Base-by-base conservation (phyloP, 1,140 invertebrate genomes). In the Microplitis mediator region DNA sequence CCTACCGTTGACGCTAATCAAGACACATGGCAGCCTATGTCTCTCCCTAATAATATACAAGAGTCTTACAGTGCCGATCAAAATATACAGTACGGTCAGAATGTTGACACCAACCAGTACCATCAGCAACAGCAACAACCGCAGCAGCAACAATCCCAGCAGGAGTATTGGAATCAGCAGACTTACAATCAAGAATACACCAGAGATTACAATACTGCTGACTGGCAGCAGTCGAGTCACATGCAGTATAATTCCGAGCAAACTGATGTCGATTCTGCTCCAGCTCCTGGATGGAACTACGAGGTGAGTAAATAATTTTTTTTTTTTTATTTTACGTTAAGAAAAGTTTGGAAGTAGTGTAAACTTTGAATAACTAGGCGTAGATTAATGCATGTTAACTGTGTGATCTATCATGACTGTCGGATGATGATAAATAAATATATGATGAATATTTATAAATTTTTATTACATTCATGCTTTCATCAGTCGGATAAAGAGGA, bases 401-500 rank as follows among this genome's bases (percentile, higher is more conserved):
- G 35, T 32, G 31, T 63, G 35, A n/a, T 63, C 31, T n/a, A n/a
- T 54, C 3, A 23, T 54, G 52, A 54, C 1, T 14, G 14, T 54
- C n/a, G 52, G 16, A 5, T 14, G 16, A 14, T n/a, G 16, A 54
- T 54, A 54, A 4, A 14, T 13, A 23, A 54, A 54, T 11, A 54
- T 54, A 14, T 14, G 3, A 54, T 23, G n/a, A 23, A 14, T 54
- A n/a, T 54, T 23, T 14, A 54, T 14, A 54, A 54, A 54, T 23
- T 23, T 23, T 58, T 62, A 61, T 16, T 14, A 8, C 34, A 54
- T 75, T 56, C 65, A 67, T 54, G 65, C 81, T 71, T 63, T 71
- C 61, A 76, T 79, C 86, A 89, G 88, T 83, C 84, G 80, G 85
- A 88, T 82, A 88, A 81, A 75, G 86, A 87, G 77, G 85, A 88